These are phyloP conservation scores for Drosophila hamatofila DNA, from an alignment of 2,888 invertebrate genomes.

Conservation along the genomic window DNA sequence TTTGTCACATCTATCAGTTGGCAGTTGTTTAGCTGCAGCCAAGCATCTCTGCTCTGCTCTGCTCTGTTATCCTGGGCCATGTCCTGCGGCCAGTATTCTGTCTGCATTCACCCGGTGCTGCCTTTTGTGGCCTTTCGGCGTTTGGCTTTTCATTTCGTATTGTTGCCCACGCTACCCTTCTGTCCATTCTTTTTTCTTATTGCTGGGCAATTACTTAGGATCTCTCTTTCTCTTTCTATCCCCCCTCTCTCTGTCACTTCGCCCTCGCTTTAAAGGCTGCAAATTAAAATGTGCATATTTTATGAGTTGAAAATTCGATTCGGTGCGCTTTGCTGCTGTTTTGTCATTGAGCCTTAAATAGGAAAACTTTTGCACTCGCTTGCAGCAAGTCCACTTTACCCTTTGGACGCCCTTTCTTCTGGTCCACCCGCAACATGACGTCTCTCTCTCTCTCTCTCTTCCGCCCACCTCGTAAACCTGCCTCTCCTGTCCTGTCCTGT, in stretches of 20 bases:
- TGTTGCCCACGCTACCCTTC: conserved; percentile 3
- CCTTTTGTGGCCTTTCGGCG: conserved; percentile 19
- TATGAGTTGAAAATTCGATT: conserved; percentile 50
- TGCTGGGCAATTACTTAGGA: conserved; percentile 43
- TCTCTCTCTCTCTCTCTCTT: too few species aligned
- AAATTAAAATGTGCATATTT: conserved; percentile 66
- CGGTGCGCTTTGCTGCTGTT: conserved; percentile 48
- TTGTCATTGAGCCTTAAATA: conserved; percentile 61
- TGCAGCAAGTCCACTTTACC: conserved; percentile 28
- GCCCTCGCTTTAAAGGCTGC: conserved; percentile 33
- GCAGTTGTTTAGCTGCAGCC: conserved; percentile 22
- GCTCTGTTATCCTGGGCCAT: background rate
- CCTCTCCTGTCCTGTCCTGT: too few species aligned
- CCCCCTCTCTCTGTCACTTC: background rate
- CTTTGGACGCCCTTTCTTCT: background rate
- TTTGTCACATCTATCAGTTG: conserved; percentile 46
- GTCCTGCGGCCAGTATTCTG: conserved; percentile 19
- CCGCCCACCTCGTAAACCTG: background rate
- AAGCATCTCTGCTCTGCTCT: background rate
- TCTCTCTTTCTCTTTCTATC: background rate
- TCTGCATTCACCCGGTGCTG: conserved; percentile 27
- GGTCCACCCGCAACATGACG: background rate
- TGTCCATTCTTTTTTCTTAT: background rate
- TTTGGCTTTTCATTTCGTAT: conserved; percentile 38
- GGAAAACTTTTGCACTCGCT: conserved; percentile 40